Evolutionary conservation across 1,140 invertebrate genomes (phyloP).

Genomic region (Lutraria rhynchaena): DNA sequence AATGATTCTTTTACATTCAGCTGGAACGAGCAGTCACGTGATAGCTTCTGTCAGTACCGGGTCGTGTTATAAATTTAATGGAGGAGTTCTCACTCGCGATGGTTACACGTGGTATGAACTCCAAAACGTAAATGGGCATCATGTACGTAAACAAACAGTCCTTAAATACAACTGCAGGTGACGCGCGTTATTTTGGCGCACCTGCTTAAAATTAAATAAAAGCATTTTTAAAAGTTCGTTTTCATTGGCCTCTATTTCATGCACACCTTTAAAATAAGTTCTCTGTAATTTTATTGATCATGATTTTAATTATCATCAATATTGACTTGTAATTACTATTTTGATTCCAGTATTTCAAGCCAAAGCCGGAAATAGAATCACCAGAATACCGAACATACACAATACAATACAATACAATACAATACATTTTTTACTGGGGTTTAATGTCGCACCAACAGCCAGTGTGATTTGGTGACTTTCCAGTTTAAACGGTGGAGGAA

Average conservation of each 20-base stretch:
- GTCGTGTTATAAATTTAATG: conserved; percentile 66
- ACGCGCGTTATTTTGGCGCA: not conserved
- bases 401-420: no score
- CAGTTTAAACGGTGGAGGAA: no score
- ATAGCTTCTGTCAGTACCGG: conserved; percentile 52
- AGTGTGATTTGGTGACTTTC: no score
- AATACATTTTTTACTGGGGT: no score
- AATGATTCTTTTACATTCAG: conserved; percentile 59
- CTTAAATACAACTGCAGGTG: no score
- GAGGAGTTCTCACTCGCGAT: conserved; percentile 63
- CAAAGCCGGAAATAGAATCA: no score
- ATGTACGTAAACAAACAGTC: conserved; percentile 5
- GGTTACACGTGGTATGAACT: conserved; percentile 68
- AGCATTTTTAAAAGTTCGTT: not conserved
- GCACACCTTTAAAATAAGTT: not conserved
- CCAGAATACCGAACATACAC: no score
- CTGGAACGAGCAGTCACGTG: conserved; percentile 58
- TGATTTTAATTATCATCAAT: no score
- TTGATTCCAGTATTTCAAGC: no score
- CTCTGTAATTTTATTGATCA: not conserved
- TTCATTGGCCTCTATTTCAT: not conserved
- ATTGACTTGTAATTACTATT: no score
- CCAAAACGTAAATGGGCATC: conserved; percentile 58
- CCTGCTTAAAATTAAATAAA: not conserved
- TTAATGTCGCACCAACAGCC: no score